Evolutionary conservation across 2,113 vertebrate species (phyloP).

Genomic region (Hirundichthys speculiger): DNA sequence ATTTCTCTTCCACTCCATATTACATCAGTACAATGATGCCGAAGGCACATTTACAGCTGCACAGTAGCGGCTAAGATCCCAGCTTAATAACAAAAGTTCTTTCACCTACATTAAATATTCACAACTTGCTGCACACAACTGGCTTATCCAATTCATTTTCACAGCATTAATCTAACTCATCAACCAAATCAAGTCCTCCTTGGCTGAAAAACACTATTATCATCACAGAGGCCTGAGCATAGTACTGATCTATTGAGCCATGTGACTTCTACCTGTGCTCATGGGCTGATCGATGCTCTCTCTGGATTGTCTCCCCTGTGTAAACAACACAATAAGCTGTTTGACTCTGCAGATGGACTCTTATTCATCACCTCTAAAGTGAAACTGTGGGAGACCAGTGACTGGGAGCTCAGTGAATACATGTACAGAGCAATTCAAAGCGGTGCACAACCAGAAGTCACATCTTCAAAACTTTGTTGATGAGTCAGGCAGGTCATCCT

Average conservation of each 20-base stretch:
- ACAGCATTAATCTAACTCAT: constrained; percentile 61
- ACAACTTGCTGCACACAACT: constrained; percentile 53
- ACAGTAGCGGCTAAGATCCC: constrained; percentile 65
- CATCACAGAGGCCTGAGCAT: constrained; percentile 43
- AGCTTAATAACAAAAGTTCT: constrained; percentile 76
- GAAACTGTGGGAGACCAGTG: constrained; percentile 48
- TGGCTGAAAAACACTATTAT: constrained; percentile 53
- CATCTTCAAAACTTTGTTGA: too few relatives aligned
- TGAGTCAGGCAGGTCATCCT: not conserved
- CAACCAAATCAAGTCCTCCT: constrained; percentile 69
- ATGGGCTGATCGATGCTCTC: constrained; percentile 64
- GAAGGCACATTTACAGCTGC: constrained; percentile 60
- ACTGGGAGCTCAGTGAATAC: constrained; percentile 32
- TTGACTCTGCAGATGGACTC: constrained; percentile 61
- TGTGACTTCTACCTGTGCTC: constrained; percentile 51
- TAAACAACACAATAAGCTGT: constrained; percentile 69
- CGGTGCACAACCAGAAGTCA: constrained; percentile 7
- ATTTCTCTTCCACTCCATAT: constrained; percentile 20
- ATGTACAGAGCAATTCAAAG: constrained; percentile 30
- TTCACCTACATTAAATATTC: constrained; percentile 77
- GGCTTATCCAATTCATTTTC: constrained; percentile 68
- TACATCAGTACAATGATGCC: constrained; percentile 47
- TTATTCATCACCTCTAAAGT: constrained; percentile 64
- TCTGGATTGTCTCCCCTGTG: constrained; percentile 56
- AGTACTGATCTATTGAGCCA: constrained; percentile 48